Conservation (phyloP, 2,113 vertebrate species). For the Micronisus gabar region DNA sequence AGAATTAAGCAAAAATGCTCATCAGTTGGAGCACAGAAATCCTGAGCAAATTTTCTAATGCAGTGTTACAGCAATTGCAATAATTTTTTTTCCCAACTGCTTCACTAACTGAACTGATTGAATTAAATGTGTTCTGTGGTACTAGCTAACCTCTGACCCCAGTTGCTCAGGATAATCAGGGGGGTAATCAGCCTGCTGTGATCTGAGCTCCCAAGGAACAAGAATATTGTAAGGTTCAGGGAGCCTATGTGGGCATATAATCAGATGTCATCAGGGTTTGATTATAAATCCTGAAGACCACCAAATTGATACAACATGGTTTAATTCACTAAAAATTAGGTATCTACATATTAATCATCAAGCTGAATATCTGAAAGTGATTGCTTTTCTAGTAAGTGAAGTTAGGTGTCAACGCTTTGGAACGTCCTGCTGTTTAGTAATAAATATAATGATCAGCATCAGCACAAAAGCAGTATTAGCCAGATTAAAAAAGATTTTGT, state of each 20-base stretch:
- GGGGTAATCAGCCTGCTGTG: slow-evolving; percentile 58
- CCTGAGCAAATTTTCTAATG: slow-evolving; percentile 36
- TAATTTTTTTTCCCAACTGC: neutral
- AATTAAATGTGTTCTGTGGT: slow-evolving; percentile 62
- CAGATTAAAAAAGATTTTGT: slow-evolving; percentile 36
- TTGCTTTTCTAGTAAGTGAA: neutral
- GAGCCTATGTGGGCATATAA: slow-evolving; percentile 35
- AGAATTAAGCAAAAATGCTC: slow-evolving; percentile 55
- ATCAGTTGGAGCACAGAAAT: neutral
- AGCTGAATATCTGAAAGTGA: neutral
- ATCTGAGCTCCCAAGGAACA: slow-evolving; percentile 12
- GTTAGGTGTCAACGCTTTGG: neutral
- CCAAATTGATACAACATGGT: neutral
- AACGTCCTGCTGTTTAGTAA: neutral
- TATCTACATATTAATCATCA: neutral
- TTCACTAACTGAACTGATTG: slow-evolving; percentile 62
- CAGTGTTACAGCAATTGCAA: neutral
- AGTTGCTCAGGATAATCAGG: slow-evolving; percentile 59
- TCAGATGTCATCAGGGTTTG: slow-evolving; percentile 25
- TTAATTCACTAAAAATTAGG: slow-evolving; percentile 5
- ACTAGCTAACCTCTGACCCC: slow-evolving; percentile 52
- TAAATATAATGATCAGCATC: slow-evolving; percentile 9
- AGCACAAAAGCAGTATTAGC: slow-evolving; percentile 10
- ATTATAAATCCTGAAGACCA: slow-evolving; percentile 37
- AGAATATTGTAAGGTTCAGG: slow-evolving; percentile 22